Conservation (phyloP, 2,888 invertebrate genomes). For the Spodoptera exigua region DNA sequence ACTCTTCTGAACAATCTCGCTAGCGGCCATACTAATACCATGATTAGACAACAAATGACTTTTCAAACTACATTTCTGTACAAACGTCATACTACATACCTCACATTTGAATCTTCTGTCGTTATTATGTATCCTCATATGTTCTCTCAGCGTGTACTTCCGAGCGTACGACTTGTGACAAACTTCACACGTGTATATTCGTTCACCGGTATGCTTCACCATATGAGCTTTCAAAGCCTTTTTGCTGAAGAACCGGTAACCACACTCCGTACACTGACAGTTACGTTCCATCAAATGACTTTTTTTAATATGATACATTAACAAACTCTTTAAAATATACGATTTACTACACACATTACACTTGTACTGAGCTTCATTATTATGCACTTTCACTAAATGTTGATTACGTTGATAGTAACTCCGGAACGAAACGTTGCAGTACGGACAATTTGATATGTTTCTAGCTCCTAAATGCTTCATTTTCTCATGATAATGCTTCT, state of each 20-base stretch:
- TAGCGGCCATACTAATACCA: constrained; percentile 77
- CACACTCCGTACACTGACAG: constrained; percentile 86
- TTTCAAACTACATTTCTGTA: constrained; percentile 82
- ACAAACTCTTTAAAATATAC: constrained; percentile 76
- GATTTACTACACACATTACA: constrained; percentile 80
- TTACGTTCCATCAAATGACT: constrained; percentile 85
- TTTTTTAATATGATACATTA: constrained; percentile 82
- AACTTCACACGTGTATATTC: constrained; percentile 77
- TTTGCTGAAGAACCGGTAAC: constrained; percentile 86
- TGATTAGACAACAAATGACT: constrained; percentile 81
- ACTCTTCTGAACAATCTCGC: constrained; percentile 65
- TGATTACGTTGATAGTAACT: constrained; percentile 83
- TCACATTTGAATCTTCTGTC: constrained; percentile 80
- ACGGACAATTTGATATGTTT: constrained; percentile 80
- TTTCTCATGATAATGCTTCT: constrained; percentile 81
- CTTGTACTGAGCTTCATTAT: constrained; percentile 80
- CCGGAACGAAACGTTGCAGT: constrained; percentile 77
- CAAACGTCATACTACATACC: constrained; percentile 74
- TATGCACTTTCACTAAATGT: constrained; percentile 81
- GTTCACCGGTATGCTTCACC: constrained; percentile 64
- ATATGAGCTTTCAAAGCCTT: constrained; percentile 81
- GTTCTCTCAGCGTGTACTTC: constrained; percentile 78
- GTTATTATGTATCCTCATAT: constrained; percentile 83
- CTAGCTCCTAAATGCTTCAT: constrained; percentile 79
- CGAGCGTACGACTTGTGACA: constrained; percentile 70